Percentiles rank a stretch among this genome's conserved stretches.
phyloP scores from a whole-genome alignment of 2,888 invertebrate species.

The Toxonevra muliebris region DNA sequence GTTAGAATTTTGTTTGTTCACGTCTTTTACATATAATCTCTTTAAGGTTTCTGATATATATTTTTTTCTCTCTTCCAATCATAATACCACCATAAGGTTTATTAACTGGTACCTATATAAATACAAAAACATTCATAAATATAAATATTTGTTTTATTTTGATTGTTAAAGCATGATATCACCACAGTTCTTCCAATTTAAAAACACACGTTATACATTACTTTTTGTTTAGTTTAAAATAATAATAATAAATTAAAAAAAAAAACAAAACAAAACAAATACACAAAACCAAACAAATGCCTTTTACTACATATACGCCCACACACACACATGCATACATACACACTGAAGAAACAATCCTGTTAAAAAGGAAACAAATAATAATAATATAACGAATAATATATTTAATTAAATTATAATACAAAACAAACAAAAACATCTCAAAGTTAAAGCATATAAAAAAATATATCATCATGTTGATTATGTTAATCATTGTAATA shows the following conservation, averaged over 20 bases:
- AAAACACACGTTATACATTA: background rate
- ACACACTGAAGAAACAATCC: constrained; percentile 16
- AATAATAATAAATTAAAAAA: constrained; percentile 9
- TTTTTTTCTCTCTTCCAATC: no score
- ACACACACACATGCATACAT: constrained; percentile 22
- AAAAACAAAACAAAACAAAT: constrained; percentile 3
- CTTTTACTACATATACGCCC: constrained; percentile 45
- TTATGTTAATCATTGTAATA: constrained; percentile 45
- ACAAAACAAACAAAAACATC: constrained; percentile 26
- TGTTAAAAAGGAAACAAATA: background rate
- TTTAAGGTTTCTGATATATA: no score
- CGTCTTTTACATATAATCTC: no score
- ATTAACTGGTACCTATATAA: background rate
- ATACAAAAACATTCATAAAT: constrained; percentile 1
- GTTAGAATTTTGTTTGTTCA: no score
- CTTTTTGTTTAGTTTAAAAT: background rate
- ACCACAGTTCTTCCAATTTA: constrained; percentile 24
- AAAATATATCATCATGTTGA: constrained; percentile 47
- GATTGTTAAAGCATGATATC: constrained; percentile 13
- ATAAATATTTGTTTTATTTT: background rate
- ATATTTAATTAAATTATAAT: constrained; percentile 11
- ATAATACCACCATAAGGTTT: no score
- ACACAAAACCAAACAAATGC: constrained; percentile 46
- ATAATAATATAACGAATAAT: background rate
- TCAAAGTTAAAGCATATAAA: constrained; percentile 22